Evolutionary conservation across 2,888 invertebrate genomes (phyloP), one percentile per base, ranked within the genome.

Genomic region (Thymelicus lineola): DNA sequence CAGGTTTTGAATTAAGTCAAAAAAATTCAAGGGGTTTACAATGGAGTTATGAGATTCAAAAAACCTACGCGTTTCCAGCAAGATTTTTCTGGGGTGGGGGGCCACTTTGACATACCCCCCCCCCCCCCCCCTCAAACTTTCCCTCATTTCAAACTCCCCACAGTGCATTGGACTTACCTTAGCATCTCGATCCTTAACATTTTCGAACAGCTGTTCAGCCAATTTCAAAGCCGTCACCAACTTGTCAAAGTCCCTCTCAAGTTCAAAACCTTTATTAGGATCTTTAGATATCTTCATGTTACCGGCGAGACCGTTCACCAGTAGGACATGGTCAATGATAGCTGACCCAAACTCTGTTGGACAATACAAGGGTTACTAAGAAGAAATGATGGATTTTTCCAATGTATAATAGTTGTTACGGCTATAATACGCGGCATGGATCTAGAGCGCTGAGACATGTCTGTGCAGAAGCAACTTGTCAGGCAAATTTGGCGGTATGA

Each of bases 321-420:
- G 82, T 3, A 99, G 92, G n/a, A 97, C 96, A 86, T 99, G 99
- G 79, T 99, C 98, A 73, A 99, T 96, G 50, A 99, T 91, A 0
- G 98, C 95, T 20, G 98, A 96, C 6, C 99, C 99, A 93, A 97
- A 99, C 86, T 98, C 98, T 95, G 88, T 7, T 42, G 83, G 48
- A 68, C 6, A 7, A 62, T 10, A 36, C 36, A 10, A 42, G 15
- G 5, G 15, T n/a, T 38, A n/a, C 14, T 9, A 36, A 10, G 38
- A 6, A 36, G 15, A 59, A 36, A 14, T 28, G 0, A 28, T 28
- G 28, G 28, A 2, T 28, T 28, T 28, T 28, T 28, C 28, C 28
- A 3, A 28, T 28, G 3, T 5, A 3, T 28, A 28, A 28, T 28
- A 28, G n/a, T n/a, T n/a, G n/a, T n/a, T n/a, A n/a, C n/a, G n/a